phyloP scores from a whole-genome alignment of 2,888 invertebrate species.

The Ischnura elegans region DNA sequence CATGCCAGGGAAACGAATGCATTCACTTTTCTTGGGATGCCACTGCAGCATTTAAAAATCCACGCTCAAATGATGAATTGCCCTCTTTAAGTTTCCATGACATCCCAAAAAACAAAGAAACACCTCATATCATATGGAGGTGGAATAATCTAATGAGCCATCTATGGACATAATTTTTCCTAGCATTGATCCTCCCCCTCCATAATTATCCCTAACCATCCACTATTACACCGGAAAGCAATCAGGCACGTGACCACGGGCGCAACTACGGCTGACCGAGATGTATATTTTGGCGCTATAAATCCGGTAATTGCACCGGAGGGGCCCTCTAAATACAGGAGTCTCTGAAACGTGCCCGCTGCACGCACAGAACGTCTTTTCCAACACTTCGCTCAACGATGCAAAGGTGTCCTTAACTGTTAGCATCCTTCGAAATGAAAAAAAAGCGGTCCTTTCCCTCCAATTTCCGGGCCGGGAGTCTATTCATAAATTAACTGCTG shows the following conservation, averaged over 20 bases:
- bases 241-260: not conserved
- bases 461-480: slow-evolving; percentile 53
- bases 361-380: not conserved
- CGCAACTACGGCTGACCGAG: not conserved
- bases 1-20: too few species aligned
- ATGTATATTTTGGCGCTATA: slow-evolving; percentile 32
- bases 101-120: too few species aligned
- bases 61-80: too few species aligned
- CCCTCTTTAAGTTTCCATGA: too few species aligned
- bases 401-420: slow-evolving; percentile 17
- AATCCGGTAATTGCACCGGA: slow-evolving; percentile 1
- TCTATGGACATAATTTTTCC: too few species aligned
- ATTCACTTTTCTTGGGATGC: too few species aligned
- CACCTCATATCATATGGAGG: too few species aligned
- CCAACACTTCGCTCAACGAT: not conserved
- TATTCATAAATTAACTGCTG: slow-evolving; percentile 65
- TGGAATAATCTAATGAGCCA: too few species aligned
- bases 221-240: not conserved
- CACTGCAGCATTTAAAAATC: too few species aligned
- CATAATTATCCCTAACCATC: not conserved
- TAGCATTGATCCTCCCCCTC: too few species aligned
- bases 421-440: not conserved
- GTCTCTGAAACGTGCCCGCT: not conserved
- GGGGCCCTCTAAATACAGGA: not conserved
- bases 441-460: slow-evolving; percentile 25